Percentiles rank a stretch among this genome's conserved stretches.
Evolutionary conservation across 2,888 invertebrate genomes (phyloP).

Genomic region (Rhagophthalmus giganteus): DNA sequence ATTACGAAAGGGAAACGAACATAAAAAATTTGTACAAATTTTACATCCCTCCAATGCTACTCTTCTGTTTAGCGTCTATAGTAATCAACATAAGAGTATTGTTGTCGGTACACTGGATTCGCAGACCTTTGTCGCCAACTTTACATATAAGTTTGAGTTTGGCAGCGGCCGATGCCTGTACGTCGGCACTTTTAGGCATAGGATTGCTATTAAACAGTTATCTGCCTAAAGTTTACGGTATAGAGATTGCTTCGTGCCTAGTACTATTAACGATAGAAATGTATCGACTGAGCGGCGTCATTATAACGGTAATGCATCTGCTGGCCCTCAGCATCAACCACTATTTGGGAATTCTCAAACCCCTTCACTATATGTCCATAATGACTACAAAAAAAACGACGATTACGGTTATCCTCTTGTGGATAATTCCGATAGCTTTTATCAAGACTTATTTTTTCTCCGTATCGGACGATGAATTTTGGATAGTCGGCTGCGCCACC

Average conservation of each 20-base stretch:
- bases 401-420: constrained; percentile 58
- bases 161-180: constrained; percentile 62
- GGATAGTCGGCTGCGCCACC: constrained; percentile 38
- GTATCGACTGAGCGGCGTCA: constrained; percentile 61
- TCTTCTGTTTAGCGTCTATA: constrained; percentile 59
- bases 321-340: constrained; percentile 67
- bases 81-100: constrained; percentile 61
- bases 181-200: constrained; percentile 58
- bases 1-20: constrained; percentile 4
- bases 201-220: constrained; percentile 61
- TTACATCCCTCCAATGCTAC: constrained; percentile 50
- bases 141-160: constrained; percentile 63
- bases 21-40: constrained; percentile 35
- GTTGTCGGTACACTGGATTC: constrained; percentile 60
- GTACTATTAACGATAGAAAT: constrained; percentile 50
- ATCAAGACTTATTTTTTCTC: constrained; percentile 59
- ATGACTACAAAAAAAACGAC: constrained; percentile 60
- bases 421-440: constrained; percentile 60
- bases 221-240: constrained; percentile 51
- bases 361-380: constrained; percentile 65
- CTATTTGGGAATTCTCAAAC: constrained; percentile 61
- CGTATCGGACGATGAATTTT: constrained; percentile 57
- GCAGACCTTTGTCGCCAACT: constrained; percentile 61
- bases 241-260: constrained; percentile 32
- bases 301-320: constrained; percentile 66